Evolutionary conservation across 2,888 invertebrate species (phyloP).

Genomic region (Cecidostiba fungosa): DNA sequence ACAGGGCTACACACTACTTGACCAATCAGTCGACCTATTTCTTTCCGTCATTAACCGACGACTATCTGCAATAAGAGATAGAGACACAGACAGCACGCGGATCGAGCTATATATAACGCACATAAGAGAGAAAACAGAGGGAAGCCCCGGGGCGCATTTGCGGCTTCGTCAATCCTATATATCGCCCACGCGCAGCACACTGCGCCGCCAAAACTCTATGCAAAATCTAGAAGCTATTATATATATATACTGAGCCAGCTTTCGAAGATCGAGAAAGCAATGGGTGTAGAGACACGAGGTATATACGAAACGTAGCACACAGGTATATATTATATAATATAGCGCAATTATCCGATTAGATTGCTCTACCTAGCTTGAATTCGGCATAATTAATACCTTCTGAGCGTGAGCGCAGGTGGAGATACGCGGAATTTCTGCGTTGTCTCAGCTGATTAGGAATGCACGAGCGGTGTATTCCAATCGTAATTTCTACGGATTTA

Average conservation of each 20-base stretch:
- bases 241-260: background rate
- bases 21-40: background rate
- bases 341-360: background rate
- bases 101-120: background rate
- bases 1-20: background rate
- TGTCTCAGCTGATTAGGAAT: too few species aligned
- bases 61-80: background rate
- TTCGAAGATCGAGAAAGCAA: background rate
- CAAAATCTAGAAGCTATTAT: background rate
- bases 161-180: conserved; percentile 18
- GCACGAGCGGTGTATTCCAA: too few species aligned
- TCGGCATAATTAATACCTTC: too few species aligned
- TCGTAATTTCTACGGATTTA: too few species aligned
- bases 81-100: conserved; percentile 21
- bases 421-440: too few species aligned
- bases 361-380: background rate
- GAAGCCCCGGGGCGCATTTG: background rate
- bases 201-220: background rate
- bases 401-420: too few species aligned
- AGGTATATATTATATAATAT: too few species aligned
- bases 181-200: background rate
- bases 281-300: too few species aligned
- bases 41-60: background rate
- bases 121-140: background rate
- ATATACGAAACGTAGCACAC: too few species aligned